phyloP scores from a whole-genome alignment of 2,113 vertebrate species.

The Labrus mixtus region DNA sequence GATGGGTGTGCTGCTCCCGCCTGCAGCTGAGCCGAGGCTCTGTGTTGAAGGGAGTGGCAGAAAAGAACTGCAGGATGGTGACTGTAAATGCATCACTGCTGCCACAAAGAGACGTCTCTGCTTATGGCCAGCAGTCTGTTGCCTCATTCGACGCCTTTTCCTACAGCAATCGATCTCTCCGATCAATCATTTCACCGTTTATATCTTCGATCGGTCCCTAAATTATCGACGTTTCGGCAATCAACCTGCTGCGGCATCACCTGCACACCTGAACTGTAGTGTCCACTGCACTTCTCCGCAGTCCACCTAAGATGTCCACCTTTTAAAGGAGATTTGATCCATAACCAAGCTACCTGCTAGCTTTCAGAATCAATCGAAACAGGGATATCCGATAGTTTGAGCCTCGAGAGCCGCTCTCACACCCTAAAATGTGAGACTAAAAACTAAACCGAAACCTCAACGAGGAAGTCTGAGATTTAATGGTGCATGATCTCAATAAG shows the following conservation, averaged over 20 bases:
- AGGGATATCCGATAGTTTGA: not conserved
- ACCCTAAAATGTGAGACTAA: not conserved
- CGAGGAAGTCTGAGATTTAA: not conserved
- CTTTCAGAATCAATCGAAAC: not conserved
- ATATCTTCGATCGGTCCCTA: not conserved
- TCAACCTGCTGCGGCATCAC: conserved; percentile 33
- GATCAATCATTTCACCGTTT: conserved; percentile 7
- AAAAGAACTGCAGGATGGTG: conserved; percentile 62
- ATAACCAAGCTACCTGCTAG: not conserved
- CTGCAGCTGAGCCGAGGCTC: conserved; percentile 50
- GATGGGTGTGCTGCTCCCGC: conserved; percentile 54
- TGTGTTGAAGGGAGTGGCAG: conserved; percentile 71
- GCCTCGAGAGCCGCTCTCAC: conserved; percentile 16
- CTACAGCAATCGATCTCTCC: not conserved
- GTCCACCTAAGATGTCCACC: not conserved
- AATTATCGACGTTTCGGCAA: not conserved
- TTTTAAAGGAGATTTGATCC: not conserved
- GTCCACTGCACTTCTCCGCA: not conserved
- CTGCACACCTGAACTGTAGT: not conserved
- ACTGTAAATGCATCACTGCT: conserved; percentile 22
- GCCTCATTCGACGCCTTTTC: not conserved
- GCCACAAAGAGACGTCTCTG: conserved; percentile 32
- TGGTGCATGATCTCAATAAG: not conserved
- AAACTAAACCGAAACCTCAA: conserved; percentile 6
- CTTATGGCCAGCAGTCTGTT: not conserved